These are phyloP conservation scores for Colistium nudipinnis DNA, from an alignment of 2,113 vertebrate species.

Conservation along the genomic window DNA sequence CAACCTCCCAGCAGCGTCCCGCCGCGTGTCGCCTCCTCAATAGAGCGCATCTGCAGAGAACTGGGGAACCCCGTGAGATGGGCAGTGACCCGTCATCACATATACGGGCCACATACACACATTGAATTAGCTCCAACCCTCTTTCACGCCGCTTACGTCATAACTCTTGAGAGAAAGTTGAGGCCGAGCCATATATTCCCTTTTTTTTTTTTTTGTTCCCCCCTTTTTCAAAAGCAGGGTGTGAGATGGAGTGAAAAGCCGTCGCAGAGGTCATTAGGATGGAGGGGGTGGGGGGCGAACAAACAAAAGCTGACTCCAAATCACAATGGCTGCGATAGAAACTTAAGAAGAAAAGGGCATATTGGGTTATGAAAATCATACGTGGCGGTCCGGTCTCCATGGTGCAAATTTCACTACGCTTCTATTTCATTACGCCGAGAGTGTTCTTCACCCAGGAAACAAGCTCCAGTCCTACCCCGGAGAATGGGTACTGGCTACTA, in stretches of 20 bases:
- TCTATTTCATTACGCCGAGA: constrained; percentile 62
- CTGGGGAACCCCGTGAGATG: constrained; percentile 92
- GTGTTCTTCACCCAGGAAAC: constrained; percentile 60
- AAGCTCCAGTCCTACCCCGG: background rate
- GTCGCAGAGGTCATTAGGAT: constrained; percentile 80
- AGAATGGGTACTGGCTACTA: constrained; percentile 36
- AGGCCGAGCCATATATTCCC: constrained; percentile 65
- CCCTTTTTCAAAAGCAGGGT: constrained; percentile 58
- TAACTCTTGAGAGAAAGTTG: constrained; percentile 66
- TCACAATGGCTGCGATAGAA: constrained; percentile 90
- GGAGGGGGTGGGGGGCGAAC: constrained; percentile 83
- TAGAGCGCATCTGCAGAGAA: constrained; percentile 98
- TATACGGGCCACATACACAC: constrained; percentile 62
- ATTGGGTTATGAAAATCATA: constrained; percentile 88
- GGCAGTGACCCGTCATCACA: constrained; percentile 97
- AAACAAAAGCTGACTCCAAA: constrained; percentile 85
- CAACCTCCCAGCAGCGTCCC: constrained; percentile 92
- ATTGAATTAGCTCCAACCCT: constrained; percentile 70
- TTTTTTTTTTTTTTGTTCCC: constrained; percentile 51
- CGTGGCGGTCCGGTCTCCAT: constrained; percentile 74
- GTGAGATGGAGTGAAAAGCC: constrained; percentile 87
- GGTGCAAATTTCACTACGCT: constrained; percentile 69
- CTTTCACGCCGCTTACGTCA: constrained; percentile 77
- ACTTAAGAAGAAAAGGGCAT: constrained; percentile 87
- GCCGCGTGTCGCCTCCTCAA: constrained; percentile 95